Percentiles rank a stretch among this genome's conserved stretches.
These are phyloP conservation scores for Miltochrista miniata DNA, from an alignment of 2,888 invertebrate species.

Conservation along the genomic window DNA sequence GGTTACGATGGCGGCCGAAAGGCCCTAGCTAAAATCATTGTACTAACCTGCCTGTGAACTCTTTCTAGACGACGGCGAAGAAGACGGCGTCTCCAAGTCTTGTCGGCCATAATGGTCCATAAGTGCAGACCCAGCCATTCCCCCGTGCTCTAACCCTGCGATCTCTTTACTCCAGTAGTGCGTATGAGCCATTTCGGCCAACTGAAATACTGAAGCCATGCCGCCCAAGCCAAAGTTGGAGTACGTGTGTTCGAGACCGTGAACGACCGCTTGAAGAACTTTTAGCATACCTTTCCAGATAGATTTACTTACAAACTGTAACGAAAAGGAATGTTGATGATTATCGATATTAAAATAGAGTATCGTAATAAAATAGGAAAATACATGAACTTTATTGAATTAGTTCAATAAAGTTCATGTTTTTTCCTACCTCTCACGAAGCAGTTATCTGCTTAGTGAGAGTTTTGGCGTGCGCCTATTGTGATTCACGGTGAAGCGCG, in stretches of 20 bases:
- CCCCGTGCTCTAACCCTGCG: constrained; percentile 82
- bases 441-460: no score
- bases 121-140: constrained; percentile 70
- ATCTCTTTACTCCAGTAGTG: constrained; percentile 98
- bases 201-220: constrained; percentile 98
- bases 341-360: no score
- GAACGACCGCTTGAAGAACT: constrained; percentile 93
- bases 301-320: constrained; percentile 92
- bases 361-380: no score
- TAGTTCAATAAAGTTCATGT: no score
- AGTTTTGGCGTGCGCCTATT: no score
- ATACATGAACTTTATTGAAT: no score
- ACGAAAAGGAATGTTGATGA: not conserved
- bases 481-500: no score
- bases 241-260: constrained; percentile 96
- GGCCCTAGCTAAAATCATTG: no score
- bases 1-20: no score
- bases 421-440: no score
- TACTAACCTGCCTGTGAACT: constrained; percentile 85
- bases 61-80: constrained; percentile 85
- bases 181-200: constrained; percentile 99
- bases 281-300: constrained; percentile 99
- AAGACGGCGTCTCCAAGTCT: constrained; percentile 63
- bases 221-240: constrained; percentile 97
- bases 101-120: constrained; percentile 60